Evolutionary conservation across 1,140 invertebrate species (phyloP).

Genomic region (Vanessa atalanta): DNA sequence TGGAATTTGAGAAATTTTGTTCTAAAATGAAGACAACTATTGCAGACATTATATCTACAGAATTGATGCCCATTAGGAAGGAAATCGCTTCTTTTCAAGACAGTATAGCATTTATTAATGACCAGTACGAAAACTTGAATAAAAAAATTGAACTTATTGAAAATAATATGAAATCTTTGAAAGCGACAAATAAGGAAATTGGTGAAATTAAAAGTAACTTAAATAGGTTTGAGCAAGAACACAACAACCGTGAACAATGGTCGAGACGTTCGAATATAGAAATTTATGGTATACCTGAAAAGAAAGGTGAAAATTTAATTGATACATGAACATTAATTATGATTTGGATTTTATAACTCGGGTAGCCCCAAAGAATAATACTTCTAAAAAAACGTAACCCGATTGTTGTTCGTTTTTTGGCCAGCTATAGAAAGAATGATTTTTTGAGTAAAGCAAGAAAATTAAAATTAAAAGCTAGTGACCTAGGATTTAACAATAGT

Average conservation of each 20-base stretch:
- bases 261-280: not conserved
- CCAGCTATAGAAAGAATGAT: constrained; percentile 10
- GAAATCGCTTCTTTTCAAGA: too few species aligned
- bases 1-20: too few species aligned
- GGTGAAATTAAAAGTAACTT: not conserved
- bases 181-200: not conserved
- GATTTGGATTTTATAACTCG: not conserved
- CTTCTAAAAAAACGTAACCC: not conserved
- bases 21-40: too few species aligned
- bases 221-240: not conserved
- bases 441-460: constrained; percentile 12
- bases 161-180: too few species aligned
- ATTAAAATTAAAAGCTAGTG: constrained; percentile 1
- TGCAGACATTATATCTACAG: too few species aligned
- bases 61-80: too few species aligned
- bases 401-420: constrained; percentile 6
- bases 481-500: not conserved
- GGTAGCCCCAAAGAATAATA: not conserved
- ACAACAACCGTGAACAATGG: constrained; percentile 8
- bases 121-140: too few species aligned
- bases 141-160: too few species aligned
- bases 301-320: constrained; percentile 1
- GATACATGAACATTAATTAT: not conserved
- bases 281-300: constrained; percentile 7
- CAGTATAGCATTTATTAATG: too few species aligned